Base-by-base conservation (phyloP, 1,140 invertebrate species). In the Hestina assimilis region DNA sequence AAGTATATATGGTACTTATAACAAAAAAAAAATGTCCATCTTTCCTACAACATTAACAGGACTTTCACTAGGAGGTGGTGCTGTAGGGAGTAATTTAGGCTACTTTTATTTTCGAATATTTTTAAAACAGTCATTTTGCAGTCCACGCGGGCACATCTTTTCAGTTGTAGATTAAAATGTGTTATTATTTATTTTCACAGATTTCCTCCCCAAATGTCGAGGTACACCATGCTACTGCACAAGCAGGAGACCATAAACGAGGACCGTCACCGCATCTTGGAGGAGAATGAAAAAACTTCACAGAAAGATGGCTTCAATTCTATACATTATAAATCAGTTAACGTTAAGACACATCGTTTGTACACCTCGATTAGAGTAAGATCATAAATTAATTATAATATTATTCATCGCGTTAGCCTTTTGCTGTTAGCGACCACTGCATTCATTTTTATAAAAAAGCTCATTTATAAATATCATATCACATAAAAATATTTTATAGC, bases 141-240 rank as follows among this genome's bases (percentile, higher is more conserved):
- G n/a, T n/a, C n/a, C n/a, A n/a, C n/a, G n/a, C n/a, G n/a, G n/a
- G n/a, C n/a, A n/a, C n/a, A n/a, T n/a, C n/a, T n/a, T n/a, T n/a
- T n/a, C n/a, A n/a, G n/a, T n/a, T n/a, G n/a, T 31, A 7, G 8
- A 15, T 1, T 6, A 9, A 38, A 4, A 9, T 38, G n/a, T 9
- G 17, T 19, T 19, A 14, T 38, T 11, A 7, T 15, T 40, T 1
- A 9, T 56, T 60, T 15, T 57, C 56, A 2, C 60, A 87, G 87
- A 54, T 79, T 82, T 40, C 83, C 83, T 0, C 75, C 69, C 0
- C 59, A 73, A 3, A 65, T 85, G 67, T 83, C 85, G 0, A 68
- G 73, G 19, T 89, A 88, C 60, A 79, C 75, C 0, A 89, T 89
- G 87, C 45, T 89, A 59, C 26, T 45, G 4, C 87, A 89, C 66